phyloP scores from a whole-genome alignment of 2,113 vertebrate species.

The Hiodon alosoides region DNA sequence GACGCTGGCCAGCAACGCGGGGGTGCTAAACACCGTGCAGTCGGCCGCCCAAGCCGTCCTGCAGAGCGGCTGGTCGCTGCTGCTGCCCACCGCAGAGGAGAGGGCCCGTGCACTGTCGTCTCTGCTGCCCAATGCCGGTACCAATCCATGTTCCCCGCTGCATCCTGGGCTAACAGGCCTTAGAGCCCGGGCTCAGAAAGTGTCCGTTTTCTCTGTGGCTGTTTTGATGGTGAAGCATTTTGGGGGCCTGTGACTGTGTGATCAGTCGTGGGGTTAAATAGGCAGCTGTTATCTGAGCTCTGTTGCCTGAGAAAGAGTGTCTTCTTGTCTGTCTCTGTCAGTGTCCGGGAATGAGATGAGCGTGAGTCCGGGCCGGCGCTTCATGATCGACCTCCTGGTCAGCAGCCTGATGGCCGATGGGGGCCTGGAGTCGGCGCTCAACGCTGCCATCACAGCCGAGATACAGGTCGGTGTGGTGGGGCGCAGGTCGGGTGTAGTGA shows the following conservation, averaged over 20 bases:
- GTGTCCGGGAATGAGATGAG: conserved; percentile 90
- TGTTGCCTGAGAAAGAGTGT: not conserved
- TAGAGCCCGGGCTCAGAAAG: not conserved
- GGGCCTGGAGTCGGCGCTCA: conserved; percentile 88
- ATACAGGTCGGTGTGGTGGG: conserved; percentile 73
- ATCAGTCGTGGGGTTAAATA: not conserved
- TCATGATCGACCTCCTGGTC: conserved; percentile 96
- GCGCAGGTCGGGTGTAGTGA: not conserved
- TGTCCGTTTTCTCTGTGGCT: too few relatives aligned
- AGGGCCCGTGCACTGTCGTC: conserved; percentile 88
- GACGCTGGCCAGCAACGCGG: conserved; percentile 86
- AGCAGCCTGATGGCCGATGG: conserved; percentile 98
- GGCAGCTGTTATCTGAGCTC: not conserved
- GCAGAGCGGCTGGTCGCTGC: conserved; percentile 93
- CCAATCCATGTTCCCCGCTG: not conserved
- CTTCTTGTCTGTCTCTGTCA: conserved; percentile 39
- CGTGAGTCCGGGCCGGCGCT: conserved; percentile 85
- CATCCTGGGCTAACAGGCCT: too few relatives aligned
- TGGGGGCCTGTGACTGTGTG: not conserved
- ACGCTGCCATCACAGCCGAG: conserved; percentile 92
- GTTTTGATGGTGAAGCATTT: not conserved
- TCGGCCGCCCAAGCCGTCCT: conserved; percentile 87
- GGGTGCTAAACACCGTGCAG: conserved; percentile 87
- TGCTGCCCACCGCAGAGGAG: conserved; percentile 93
- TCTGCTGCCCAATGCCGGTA: conserved; percentile 86